phyloP scores from a whole-genome alignment of 2,797 vertebrate genomes.

The Fundulus diaphanus region DNA sequence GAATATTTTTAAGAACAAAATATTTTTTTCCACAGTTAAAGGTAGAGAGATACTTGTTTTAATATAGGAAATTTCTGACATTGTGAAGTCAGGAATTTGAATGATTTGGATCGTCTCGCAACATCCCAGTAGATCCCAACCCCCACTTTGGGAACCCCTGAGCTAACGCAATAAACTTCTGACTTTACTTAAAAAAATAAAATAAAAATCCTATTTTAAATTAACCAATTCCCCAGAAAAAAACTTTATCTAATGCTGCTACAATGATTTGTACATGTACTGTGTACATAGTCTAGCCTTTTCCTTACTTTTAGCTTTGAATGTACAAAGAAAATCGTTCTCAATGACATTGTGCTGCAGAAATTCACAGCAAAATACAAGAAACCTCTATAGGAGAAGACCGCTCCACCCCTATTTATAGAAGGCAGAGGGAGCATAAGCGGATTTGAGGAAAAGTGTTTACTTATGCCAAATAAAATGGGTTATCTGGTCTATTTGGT shows the following conservation, averaged over 20 bases:
- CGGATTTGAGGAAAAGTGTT: conserved; percentile 81
- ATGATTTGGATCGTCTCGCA: no score
- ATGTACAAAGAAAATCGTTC: conserved; percentile 38
- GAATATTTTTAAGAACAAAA: no score
- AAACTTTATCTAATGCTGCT: neutral
- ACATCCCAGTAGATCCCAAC: no score
- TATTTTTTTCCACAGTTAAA: no score
- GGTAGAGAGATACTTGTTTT: no score
- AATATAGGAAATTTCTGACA: no score
- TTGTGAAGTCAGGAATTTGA: no score
- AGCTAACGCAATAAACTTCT: no score
- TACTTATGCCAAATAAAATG: conserved; percentile 85
- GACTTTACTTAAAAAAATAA: no score
- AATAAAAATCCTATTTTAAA: no score
- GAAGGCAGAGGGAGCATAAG: conserved; percentile 56
- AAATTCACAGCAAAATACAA: conserved; percentile 39
- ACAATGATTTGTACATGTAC: conserved; percentile 13
- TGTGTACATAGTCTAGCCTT: conserved; percentile 19
- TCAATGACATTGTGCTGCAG: conserved; percentile 25
- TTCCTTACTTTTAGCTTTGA: conserved; percentile 21
- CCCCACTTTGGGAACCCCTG: no score
- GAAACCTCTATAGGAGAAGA: conserved; percentile 40
- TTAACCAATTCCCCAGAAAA: no score
- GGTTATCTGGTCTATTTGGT: conserved; percentile 85
- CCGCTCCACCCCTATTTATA: neutral